These are phyloP conservation scores for Phoenicopterus ruber DNA, from an alignment of 2,113 vertebrate genomes.

Conservation along the genomic window DNA sequence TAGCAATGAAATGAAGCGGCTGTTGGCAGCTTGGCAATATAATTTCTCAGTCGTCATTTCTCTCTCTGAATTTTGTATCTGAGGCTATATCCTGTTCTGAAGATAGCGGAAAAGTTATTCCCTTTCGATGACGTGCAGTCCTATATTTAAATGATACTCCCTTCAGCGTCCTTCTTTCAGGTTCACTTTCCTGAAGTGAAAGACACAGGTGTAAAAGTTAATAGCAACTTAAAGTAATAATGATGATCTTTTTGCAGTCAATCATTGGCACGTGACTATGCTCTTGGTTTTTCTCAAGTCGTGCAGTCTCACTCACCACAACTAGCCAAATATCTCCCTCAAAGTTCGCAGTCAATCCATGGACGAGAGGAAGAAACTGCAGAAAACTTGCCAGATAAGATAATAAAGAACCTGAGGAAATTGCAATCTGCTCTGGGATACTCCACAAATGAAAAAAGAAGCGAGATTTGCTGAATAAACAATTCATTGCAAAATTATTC, in stretches of 20 bases:
- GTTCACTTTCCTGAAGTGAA: not conserved
- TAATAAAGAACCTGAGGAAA: not conserved
- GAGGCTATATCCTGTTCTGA: not conserved
- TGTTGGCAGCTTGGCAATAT: not conserved
- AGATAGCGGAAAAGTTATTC: not conserved
- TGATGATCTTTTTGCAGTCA: not conserved
- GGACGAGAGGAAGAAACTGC: not conserved
- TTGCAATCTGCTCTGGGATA: not conserved
- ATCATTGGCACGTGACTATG: not conserved
- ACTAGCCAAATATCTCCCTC: not conserved
- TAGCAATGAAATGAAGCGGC: not conserved
- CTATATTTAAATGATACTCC: not conserved
- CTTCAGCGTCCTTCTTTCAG: not conserved
- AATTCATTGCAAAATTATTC: not conserved
- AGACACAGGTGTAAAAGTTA: not conserved
- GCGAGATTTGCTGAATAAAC: slow-evolving; percentile 3
- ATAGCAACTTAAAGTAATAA: not conserved
- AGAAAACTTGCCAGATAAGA: not conserved
- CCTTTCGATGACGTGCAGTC: fast-evolving
- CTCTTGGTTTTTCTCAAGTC: not conserved
- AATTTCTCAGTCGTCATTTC: not conserved
- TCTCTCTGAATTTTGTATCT: not conserved
- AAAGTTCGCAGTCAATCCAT: not conserved
- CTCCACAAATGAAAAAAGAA: not conserved
- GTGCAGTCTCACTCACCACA: not conserved